Evolutionary conservation across 2,888 invertebrate genomes (phyloP), one percentile per base, ranked within the genome.

Genomic region (Uropetala carovei): DNA sequence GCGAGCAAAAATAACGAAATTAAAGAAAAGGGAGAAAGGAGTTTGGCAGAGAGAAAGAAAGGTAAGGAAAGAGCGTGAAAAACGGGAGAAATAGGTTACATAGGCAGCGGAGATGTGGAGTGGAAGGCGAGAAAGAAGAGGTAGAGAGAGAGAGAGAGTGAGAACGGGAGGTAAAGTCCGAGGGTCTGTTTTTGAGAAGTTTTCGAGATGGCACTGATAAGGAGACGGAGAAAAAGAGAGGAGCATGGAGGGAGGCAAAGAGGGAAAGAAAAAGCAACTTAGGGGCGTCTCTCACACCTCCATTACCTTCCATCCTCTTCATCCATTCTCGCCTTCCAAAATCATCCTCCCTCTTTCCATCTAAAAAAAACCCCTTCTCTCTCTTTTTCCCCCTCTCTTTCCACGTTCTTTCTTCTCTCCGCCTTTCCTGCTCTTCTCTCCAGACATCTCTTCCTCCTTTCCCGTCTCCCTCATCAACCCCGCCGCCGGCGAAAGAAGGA

Each of bases 191-290:
- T 89, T 89, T 89, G 89, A 89, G 89, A 89, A 89, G 64, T 89
- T 89, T 89, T 89, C 64, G 60, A 89, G 89, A 89, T 89, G 89
- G 89, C 89, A 89, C 64, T 89, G 89, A 89, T 89, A 89, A 89
- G 86, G 30, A 58, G 60, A 27, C 11, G 83, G 11, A n/a, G 75
- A 5, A 27, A 75, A n/a, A 75, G 57, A 13, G 64, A 43, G 57
- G 57, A 83, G 83, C 43, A 10, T 43, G 57, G 83, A 83, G 5
- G 64, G 83, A 57, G 30, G 81, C 30, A 4, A 30, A 9, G 83
- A 9, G 43, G 56, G 83, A 30, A n/a, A 56, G 83, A 27, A 16
- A 18, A 18, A 16, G 60, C 59, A 57, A 57, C 56, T 84, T 43
- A 82, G 18, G 83, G 43, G 60, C 58, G 60, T 68, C 89, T 64